A percentile compares a stretch with the other conserved stretches of the same genome.
Conservation (phyloP, 2,113 vertebrate genomes). For the Scomber colias region DNA sequence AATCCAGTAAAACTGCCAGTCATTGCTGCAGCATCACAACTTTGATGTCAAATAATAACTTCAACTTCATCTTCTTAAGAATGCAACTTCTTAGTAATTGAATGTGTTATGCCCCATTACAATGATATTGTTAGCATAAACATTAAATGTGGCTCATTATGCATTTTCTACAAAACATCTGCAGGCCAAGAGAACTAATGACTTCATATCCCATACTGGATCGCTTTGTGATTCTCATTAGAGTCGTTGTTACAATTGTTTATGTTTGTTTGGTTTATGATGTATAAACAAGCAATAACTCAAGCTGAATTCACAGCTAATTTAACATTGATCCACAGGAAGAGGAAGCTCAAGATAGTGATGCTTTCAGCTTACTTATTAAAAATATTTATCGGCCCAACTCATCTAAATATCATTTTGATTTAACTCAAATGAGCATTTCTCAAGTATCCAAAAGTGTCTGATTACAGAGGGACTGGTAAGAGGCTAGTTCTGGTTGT, state of each 20-base stretch:
- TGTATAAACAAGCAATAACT: constrained; percentile 35
- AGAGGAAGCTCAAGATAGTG: constrained; percentile 21
- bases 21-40: neutral
- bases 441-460: constrained; percentile 8
- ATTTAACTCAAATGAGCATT: constrained; percentile 5
- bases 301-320: constrained; percentile 18
- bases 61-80: neutral
- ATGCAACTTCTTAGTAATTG: neutral
- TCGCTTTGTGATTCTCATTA: constrained; percentile 34
- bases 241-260: neutral
- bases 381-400: constrained; percentile 30
- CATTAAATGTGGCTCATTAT: constrained; percentile 16
- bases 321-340: constrained; percentile 41
- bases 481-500: neutral
- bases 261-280: constrained; percentile 40
- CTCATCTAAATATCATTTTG: constrained; percentile 7
- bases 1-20: neutral
- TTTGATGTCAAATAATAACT: neutral
- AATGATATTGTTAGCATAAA: constrained; percentile 16
- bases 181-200: constrained; percentile 17
- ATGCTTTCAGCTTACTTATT: constrained; percentile 43
- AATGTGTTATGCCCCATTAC: neutral
- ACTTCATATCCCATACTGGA: constrained; percentile 30
- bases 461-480: neutral
- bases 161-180: constrained; percentile 24